Evolutionary conservation across 2,888 invertebrate genomes (phyloP), one percentile per base, ranked within the genome.

Genomic region (Taphrorychus bicolor): DNA sequence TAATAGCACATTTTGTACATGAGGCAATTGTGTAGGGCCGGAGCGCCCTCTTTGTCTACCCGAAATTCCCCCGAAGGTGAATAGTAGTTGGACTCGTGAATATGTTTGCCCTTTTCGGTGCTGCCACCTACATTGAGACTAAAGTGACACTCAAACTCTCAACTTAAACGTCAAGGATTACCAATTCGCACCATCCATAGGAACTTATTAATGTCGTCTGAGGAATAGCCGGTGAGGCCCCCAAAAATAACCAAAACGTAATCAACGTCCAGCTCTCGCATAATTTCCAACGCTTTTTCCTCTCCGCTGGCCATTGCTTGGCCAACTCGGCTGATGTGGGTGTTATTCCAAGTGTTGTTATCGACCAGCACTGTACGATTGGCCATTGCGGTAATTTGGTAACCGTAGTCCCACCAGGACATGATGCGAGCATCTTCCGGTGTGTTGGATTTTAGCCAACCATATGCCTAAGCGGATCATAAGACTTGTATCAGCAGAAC

Each of bases 1-100:
- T 99, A 98, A 83, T 98, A 99, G 84, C 97, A 97, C 94, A 99
- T 94, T 86, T 98, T 99, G 86, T 99, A 98, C 98, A 98, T 99
- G 71, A 98, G 88, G 79, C 96, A 98, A 85, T 99, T 98, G 75
- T 98, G 90, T 74, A 99, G 86, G 16, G 92, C 91, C 24, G 89
- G 89, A 0, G 97, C 94, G 42, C 97, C 98, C 80, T 97, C 97
- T 74, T 92, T 92, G 84, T 98, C 98, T 1, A 99, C 92, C 48
- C 97, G 86, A 84, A 98, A 99, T 86, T 99, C 98, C 1, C 98
- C 98, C 72, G 90, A 88, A 0, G 95, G 88, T 56, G 97, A 97
- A 85, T 98, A 99, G 83, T 98, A 98, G 84, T 98, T 97, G 78
- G 91, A 89, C 84, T 99, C 98, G 78, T 95, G 94, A 77, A 98